A percentile compares a stretch with the other conserved stretches of the same genome.
Evolutionary conservation across 2,888 invertebrate species (phyloP).

Genomic region (Acanthopleura granulata): DNA sequence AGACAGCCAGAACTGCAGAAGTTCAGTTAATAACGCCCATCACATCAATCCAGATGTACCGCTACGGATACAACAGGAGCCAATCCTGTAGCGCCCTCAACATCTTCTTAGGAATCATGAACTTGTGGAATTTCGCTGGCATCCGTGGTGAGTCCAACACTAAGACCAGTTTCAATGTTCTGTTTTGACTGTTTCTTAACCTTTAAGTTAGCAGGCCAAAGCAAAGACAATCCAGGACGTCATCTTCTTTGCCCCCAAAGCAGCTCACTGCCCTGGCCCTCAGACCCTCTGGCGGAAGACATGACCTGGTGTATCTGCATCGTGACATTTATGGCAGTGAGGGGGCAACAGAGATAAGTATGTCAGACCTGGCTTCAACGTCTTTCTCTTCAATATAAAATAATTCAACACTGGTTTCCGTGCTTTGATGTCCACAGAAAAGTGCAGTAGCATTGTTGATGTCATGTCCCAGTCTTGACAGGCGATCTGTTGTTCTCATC

Average conservation of each 20-base stretch:
- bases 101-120: too few species aligned
- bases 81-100: too few species aligned
- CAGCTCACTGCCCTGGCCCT: not conserved
- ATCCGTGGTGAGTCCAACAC: too few species aligned
- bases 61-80: too few species aligned
- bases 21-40: too few species aligned
- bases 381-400: not conserved
- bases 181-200: too few species aligned
- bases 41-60: too few species aligned
- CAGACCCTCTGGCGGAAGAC: not conserved
- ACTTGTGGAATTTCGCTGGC: too few species aligned
- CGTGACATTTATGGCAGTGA: not conserved
- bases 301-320: constrained; percentile 9
- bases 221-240: not conserved
- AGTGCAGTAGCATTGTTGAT: constrained; percentile 25
- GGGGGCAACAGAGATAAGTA: not conserved
- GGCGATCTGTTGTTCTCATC: constrained; percentile 46
- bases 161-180: too few species aligned
- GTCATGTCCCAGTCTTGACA: constrained; percentile 31
- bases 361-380: not conserved
- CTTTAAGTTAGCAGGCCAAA: not conserved
- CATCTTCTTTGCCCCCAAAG: not conserved
- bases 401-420: not conserved
- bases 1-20: too few species aligned
- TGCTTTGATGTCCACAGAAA: not conserved